Percentiles rank a stretch among this genome's conserved stretches.
Evolutionary conservation across 2,113 vertebrate genomes (phyloP).

Genomic region (Sylvia atricapilla): DNA sequence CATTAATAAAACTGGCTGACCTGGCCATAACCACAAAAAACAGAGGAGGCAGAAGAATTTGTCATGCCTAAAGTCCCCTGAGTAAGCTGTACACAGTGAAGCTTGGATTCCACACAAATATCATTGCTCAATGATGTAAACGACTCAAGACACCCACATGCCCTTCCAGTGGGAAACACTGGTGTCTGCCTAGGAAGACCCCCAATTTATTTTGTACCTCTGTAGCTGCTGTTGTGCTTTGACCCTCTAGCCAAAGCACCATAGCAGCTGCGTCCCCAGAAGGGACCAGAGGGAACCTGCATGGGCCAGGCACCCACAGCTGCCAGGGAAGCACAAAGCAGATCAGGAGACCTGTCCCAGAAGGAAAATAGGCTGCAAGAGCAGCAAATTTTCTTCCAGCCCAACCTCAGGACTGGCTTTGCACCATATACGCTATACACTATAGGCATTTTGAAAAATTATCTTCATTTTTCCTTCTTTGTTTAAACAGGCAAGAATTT

Average conservation of each 20-base stretch:
- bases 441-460: not conserved
- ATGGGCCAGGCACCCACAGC: not conserved
- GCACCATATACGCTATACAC: too few relatives aligned
- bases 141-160: not conserved
- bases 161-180: not conserved
- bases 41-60: not conserved
- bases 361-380: not conserved
- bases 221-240: not conserved
- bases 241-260: not conserved
- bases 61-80: not conserved
- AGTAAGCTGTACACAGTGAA: not conserved
- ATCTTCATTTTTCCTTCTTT: not conserved
- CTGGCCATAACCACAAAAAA: not conserved
- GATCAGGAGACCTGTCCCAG: not conserved
- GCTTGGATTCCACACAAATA: not conserved
- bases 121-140: not conserved
- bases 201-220: rapidly evolving
- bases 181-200: not conserved
- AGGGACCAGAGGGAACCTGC: rapidly evolving
- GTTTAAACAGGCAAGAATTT: not conserved
- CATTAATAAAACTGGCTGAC: not conserved
- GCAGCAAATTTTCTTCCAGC: not conserved
- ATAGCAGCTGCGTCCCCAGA: not conserved
- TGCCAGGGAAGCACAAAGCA: rapidly evolving
- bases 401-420: not conserved